Percentiles rank a stretch among this genome's conserved stretches.
Evolutionary conservation across 2,888 invertebrate species (phyloP).

Genomic region (Phyllotreta cruciferae): DNA sequence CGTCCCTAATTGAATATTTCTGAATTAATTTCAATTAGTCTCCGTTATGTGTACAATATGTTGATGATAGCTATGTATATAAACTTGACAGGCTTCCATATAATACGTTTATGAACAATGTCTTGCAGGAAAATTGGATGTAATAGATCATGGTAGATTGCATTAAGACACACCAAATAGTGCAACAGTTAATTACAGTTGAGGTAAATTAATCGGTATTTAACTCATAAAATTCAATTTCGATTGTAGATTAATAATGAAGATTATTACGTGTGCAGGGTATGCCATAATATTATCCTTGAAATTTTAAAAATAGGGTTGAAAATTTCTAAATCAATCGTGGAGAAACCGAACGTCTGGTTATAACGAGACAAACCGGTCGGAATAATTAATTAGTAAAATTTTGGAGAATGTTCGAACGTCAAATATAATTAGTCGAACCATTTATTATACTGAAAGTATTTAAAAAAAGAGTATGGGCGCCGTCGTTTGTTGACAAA

Average conservation of each 20-base stretch:
- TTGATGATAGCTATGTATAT: too few species aligned
- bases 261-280: too few species aligned
- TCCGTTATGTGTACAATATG: too few species aligned
- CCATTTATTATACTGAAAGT: constrained; percentile 5
- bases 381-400: constrained; percentile 4
- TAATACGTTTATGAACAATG: constrained; percentile 1
- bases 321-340: too few species aligned
- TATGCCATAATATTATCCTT: too few species aligned
- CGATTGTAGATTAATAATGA: too few species aligned
- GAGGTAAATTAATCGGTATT: too few species aligned
- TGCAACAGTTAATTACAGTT: background rate
- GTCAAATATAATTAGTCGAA: constrained; percentile 8
- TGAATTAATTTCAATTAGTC: background rate
- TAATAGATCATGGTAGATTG: background rate
- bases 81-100: background rate
- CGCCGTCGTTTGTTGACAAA: constrained; percentile 6
- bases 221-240: too few species aligned
- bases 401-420: background rate
- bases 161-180: background rate
- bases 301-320: too few species aligned
- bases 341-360: background rate
- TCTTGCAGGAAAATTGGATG: constrained; percentile 8
- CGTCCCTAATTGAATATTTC: constrained; percentile 6
- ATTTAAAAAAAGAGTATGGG: constrained; percentile 5
- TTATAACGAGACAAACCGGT: constrained; percentile 1